These are phyloP conservation scores for Lepidochrysops patricia DNA, from an alignment of 2,888 invertebrate species.

Conservation along the genomic window DNA sequence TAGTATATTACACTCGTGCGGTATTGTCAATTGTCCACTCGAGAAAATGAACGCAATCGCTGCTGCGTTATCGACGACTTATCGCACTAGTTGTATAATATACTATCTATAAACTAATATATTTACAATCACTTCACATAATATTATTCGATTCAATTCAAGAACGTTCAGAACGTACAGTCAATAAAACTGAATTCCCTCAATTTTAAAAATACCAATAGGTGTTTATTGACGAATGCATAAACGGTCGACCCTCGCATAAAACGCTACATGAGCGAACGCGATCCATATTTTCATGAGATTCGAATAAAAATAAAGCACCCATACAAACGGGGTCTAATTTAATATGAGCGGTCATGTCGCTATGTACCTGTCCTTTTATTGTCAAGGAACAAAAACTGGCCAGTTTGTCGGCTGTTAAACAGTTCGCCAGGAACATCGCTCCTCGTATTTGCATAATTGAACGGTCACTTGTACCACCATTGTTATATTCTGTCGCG, in stretches of 20 bases:
- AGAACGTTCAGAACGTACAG: not conserved
- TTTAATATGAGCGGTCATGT: slow-evolving; percentile 65
- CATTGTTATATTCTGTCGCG: slow-evolving; percentile 72
- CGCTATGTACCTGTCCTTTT: slow-evolving; percentile 61
- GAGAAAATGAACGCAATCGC: no score
- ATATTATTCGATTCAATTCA: not conserved
- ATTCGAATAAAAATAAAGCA: slow-evolving; percentile 70
- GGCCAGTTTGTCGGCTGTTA: slow-evolving; percentile 68
- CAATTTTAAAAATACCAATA: slow-evolving; percentile 47
- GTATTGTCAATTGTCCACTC: no score
- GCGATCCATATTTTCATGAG: slow-evolving; percentile 68
- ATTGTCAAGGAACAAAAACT: slow-evolving; percentile 59
- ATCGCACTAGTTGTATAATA: no score
- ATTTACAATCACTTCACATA: not conserved
- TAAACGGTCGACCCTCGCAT: slow-evolving; percentile 65
- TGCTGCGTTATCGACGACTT: no score
- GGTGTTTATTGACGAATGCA: slow-evolving; percentile 69
- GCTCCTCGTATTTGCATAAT: slow-evolving; percentile 73
- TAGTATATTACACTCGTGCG: no score
- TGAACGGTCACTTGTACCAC: slow-evolving; percentile 72
- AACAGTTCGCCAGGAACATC: slow-evolving; percentile 69
- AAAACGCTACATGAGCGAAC: slow-evolving; percentile 58
- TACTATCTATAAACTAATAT: no score
- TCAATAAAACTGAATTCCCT: slow-evolving; percentile 17
- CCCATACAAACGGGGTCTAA: slow-evolving; percentile 62